Base-by-base conservation (phyloP, 1,140 invertebrate genomes). In the Phymorhynchus buccinoides region DNA sequence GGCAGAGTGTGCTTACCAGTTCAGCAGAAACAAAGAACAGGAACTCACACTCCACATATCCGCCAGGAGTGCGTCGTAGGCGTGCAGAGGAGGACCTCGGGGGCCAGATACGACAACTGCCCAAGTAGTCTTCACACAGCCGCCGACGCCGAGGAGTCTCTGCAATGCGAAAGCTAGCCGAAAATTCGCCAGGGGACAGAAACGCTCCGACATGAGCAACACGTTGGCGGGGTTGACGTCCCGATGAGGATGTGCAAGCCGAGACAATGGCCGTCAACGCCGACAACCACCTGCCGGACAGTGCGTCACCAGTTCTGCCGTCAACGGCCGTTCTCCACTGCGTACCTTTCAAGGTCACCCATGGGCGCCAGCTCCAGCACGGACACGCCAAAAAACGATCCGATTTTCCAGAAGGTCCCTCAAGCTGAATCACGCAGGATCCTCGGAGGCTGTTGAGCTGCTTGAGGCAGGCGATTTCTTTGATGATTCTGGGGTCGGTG, bases 201-300 rank as follows among this genome's bases (percentile, higher is more conserved):
- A 73, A 0, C 84, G 30, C 27, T 83, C 52, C 18, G 83, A 71
- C 16, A 87, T 86, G 3, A 90, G 78, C 7, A 90, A 83, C 52
- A 89, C 86, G 84, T 90, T 90, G 41, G 81, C 85, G 7, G 90
- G 90, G 32, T 89, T 89, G 30, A 90, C 52, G 79, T 90, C 90
- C 27, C 88, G 71, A 73, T 90, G 90, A 2, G 90, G n/a, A 89
- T 77, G 52, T 85, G 84, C 39, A 82, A 78, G 0, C 82, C 80
- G 84, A 89, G 90, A 66, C 89, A 89, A 62, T 86, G 88, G n/a
- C n/a, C 2, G 85, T 66, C 3, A 90, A 75, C 9, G 88, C 89
- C 30, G 86, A 83, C 1, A 88, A n/a, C n/a, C 3, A 89, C 73
- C 73, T 90, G 90, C 3, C 52, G 27, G 75, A 85, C 87, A 16